Evolutionary conservation across 1,140 invertebrate species (phyloP).

Genomic region (Hestina assimilis): DNA sequence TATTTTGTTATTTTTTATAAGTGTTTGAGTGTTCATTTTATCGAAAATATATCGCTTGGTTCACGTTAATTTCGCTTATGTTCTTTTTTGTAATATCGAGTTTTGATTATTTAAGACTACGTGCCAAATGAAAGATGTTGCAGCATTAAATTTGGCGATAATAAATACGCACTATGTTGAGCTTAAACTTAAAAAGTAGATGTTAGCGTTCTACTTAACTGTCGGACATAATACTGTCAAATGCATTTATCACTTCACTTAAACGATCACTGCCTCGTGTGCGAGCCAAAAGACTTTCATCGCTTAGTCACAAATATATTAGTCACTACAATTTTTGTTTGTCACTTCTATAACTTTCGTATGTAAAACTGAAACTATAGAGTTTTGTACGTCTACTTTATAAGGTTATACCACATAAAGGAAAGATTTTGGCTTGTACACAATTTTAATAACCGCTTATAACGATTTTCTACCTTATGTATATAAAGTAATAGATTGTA

Average conservation of each 20-base stretch:
- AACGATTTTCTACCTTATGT: slow-evolving; percentile 37
- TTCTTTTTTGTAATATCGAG: slow-evolving; percentile 14
- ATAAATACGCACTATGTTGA: slow-evolving; percentile 50
- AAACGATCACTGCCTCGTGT: slow-evolving; percentile 28
- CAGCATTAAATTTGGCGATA: slow-evolving; percentile 51
- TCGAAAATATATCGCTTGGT: slow-evolving; percentile 49
- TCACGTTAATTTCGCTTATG: slow-evolving; percentile 47
- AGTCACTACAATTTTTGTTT: background rate
- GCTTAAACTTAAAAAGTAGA: slow-evolving; percentile 41
- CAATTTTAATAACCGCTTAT: background rate
- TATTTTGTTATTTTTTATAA: slow-evolving; percentile 71
- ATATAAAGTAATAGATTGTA: slow-evolving; percentile 62
- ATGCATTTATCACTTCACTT: slow-evolving; percentile 38
- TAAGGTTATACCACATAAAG: too few species aligned
- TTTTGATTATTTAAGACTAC: slow-evolving; percentile 22
- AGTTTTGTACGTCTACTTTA: too few species aligned
- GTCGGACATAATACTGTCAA: slow-evolving; percentile 35
- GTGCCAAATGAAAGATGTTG: slow-evolving; percentile 62
- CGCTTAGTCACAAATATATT: background rate
- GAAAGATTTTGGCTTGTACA: background rate
- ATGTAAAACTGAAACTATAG: too few species aligned
- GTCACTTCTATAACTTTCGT: too few species aligned
- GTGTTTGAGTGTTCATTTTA: slow-evolving; percentile 68
- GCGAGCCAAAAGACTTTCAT: slow-evolving; percentile 1
- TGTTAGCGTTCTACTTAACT: slow-evolving; percentile 34